Conservation (phyloP, 2,797 vertebrate species). For the Sciaenops ocellatus region DNA sequence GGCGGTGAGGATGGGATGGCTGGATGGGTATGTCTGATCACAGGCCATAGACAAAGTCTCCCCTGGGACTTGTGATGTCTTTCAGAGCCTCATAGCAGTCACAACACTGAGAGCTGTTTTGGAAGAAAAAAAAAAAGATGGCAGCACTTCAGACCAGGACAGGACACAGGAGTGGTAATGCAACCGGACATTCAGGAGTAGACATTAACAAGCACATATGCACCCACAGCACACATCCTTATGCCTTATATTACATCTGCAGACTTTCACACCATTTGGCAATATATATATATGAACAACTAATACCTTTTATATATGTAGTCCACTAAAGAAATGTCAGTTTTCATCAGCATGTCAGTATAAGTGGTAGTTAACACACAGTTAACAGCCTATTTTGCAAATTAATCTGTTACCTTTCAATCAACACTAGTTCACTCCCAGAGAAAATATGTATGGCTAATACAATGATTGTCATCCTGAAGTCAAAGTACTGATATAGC, state of each 20-base stretch:
- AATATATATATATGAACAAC: background rate
- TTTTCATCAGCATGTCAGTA: background rate
- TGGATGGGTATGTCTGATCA: slow-evolving; percentile 21
- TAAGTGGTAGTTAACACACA: background rate
- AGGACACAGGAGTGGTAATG: slow-evolving; percentile 24
- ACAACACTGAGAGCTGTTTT: slow-evolving; percentile 50
- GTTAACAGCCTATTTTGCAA: background rate
- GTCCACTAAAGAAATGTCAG: background rate
- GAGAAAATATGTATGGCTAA: background rate
- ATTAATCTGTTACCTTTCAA: background rate
- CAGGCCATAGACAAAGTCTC: slow-evolving; percentile 55
- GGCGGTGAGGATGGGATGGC: slow-evolving; percentile 26
- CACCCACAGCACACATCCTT: slow-evolving; percentile 1
- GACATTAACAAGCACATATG: background rate
- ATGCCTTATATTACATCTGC: background rate
- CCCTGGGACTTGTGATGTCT: slow-evolving; percentile 57
- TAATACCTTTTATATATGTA: background rate
- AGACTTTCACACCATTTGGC: slow-evolving; percentile 21
- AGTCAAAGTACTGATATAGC: background rate
- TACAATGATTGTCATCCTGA: background rate
- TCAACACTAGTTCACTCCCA: background rate
- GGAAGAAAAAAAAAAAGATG: slow-evolving; percentile 25
- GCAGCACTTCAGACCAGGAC: slow-evolving; percentile 41
- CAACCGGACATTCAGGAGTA: slow-evolving; percentile 19
- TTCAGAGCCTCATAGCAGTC: slow-evolving; percentile 55